Percentiles rank a stretch among this genome's conserved stretches.
These are phyloP conservation scores for Crioceris asparagi DNA, from an alignment of 2,888 invertebrate species.

Conservation along the genomic window DNA sequence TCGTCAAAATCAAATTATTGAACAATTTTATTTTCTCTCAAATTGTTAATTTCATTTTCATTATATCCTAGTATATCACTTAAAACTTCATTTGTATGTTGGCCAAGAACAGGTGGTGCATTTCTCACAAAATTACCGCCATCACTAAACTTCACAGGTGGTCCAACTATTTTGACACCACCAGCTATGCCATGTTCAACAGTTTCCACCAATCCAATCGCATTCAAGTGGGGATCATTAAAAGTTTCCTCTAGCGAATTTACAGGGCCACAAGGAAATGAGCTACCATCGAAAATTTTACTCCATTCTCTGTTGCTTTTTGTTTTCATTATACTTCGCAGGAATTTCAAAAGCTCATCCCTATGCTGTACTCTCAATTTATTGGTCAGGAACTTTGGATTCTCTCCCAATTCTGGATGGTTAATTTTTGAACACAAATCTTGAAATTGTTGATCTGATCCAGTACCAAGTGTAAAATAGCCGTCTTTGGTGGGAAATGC, in stretches of 20 bases:
- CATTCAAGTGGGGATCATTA: constrained; percentile 73
- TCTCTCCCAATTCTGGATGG: constrained; percentile 47
- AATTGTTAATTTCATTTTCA: constrained; percentile 44
- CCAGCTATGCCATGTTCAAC: constrained; percentile 61
- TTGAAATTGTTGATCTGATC: constrained; percentile 71
- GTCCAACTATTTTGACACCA: constrained; percentile 67
- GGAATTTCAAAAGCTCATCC: constrained; percentile 49
- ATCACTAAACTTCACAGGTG: constrained; percentile 72
- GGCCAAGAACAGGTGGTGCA: constrained; percentile 76
- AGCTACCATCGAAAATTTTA: constrained; percentile 54
- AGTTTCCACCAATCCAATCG: constrained; percentile 60
- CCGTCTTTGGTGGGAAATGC: constrained; percentile 76
- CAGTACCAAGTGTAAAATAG: constrained; percentile 77
- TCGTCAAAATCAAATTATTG: constrained; percentile 34
- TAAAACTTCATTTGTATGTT: constrained; percentile 76
- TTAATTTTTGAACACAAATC: constrained; percentile 58
- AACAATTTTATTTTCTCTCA: constrained; percentile 40
- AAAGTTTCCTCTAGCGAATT: constrained; percentile 81
- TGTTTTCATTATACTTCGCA: constrained; percentile 46
- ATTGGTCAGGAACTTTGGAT: constrained; percentile 63
- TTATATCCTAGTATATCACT: constrained; percentile 53
- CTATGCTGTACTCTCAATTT: constrained; percentile 66
- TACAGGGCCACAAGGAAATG: constrained; percentile 84
- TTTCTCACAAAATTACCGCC: constrained; percentile 57
- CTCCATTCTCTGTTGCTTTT: constrained; percentile 70